Evolutionary conservation across 2,797 vertebrate genomes (phyloP), one percentile per base, ranked within the genome.

Genomic region (Taeniopygia guttata): DNA sequence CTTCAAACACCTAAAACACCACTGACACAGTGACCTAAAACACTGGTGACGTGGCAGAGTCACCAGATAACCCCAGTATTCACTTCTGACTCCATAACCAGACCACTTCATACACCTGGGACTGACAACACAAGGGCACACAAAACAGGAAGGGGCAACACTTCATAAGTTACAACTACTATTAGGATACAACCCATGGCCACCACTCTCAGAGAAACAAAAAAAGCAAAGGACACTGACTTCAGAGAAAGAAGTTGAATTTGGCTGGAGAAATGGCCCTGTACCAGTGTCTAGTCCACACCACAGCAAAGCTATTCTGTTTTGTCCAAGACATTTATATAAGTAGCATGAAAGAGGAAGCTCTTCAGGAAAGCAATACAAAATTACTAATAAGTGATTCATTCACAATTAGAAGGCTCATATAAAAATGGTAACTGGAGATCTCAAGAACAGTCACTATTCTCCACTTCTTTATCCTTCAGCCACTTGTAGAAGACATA

Each of bases 31-130:
- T 38, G 36, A 66, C 26, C 59, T 32, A 19, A 36, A 83, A 16
- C 34, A 43, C 42, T 38, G 36, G 36, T 38, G 36, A 29, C 0
- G 1, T 0, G 0, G 59, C 60, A 90, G 40, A 32, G 27, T 32
- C 68, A 77, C 34, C 20, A 3, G 0, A 4, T 8, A 70, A 42
- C 27, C 48, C 34, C 3, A 0, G 40, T 29, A 14, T 72, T 38
- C 18, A 6, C 56, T 77, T 76, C 8, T 42, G 5, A 67, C 34
- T 32, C 49, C 49, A 23, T 5, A 51, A 21, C 23, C 43, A 49
- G 14, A 69, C 4, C 34, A 23, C 51, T 54, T 36, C 34, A 23
- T n/a, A 60, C 3, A 68, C 32, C 59, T 23, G 16, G 38, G 42
- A 48, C 52, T 52, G 55, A 46, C 27, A 72, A 26, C 34, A 60